Base-by-base conservation (phyloP, 2,797 vertebrate species). In the Mormyrus proboscirostris region DNA sequence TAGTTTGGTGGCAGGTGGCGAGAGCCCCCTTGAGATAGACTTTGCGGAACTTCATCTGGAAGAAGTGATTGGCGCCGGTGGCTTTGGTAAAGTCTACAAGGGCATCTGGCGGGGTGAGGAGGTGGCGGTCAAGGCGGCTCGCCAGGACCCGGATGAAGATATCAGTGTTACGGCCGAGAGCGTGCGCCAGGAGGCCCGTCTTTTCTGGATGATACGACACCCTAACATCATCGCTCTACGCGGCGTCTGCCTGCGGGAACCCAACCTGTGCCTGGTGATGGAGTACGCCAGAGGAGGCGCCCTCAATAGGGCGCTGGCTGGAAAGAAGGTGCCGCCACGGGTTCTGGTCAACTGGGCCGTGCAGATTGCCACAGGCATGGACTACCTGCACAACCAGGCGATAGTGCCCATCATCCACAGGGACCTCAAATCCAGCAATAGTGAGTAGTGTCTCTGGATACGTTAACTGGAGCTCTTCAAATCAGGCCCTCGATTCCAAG, bases 331-430 rank as follows among this genome's bases (percentile, higher is more conserved):
- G 50, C 96, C 97, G 33, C 97, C 97, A 0, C 96, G 96, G 44
- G 97, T 98, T 49, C 94, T 98, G 94, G 98, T 98, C 91, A 97
- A 98, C 95, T 98, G 98, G 98, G 98, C 97, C 0, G 97, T 98
- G 90, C 97, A 98, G 95, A 95, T 98, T 69, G 97, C 97, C 33
- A 97, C 96, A 3, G 97, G 98, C 92, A 98, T 98, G 97, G 96
- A 97, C 94, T 98, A 98, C 94, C 95, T 98, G 87, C 98, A 98
- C 95, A 97, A 96, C 90, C 96, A 97, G 92, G 97, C 97, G 0
- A 95, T 97, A 0, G 97, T 98, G 55, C 96, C 97, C 49, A 97
- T 98, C 94, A 97, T 98, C 93, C 97, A 98, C 94, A 95, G 97
- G 90, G 98, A 98, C 94, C 97, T 98, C 93, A 98, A 98, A 94